These are phyloP conservation scores for Falco novaeseelandiae DNA, from an alignment of 2,797 vertebrate species.

Conservation along the genomic window DNA sequence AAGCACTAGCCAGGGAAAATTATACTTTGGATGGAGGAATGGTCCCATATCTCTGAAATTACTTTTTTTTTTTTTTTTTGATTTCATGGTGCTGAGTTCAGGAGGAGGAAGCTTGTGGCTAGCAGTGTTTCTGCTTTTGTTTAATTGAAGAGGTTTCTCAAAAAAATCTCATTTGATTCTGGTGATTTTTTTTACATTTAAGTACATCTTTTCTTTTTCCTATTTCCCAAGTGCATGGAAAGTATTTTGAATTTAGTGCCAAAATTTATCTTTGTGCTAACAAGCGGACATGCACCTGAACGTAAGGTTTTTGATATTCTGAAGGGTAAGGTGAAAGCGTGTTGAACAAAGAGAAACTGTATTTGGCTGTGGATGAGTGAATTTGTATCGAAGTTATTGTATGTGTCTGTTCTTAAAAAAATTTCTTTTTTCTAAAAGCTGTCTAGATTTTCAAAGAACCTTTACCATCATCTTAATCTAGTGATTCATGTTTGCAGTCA, in stretches of 20 bases:
- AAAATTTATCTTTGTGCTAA: not conserved
- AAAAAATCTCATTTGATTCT: not conserved
- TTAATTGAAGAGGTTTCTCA: not conserved
- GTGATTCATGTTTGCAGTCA: not conserved
- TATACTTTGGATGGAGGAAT: not conserved
- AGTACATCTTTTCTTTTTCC: not conserved
- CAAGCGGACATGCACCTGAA: fast-evolving
- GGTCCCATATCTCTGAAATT: not conserved
- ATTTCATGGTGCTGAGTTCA: not conserved
- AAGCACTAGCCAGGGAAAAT: not conserved
- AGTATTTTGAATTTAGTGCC: not conserved
- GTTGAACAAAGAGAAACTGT: not conserved
- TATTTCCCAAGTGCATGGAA: not conserved
- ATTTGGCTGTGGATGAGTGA: not conserved
- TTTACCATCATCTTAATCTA: not conserved
- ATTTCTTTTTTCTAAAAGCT: not conserved
- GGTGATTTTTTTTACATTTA: not conserved
- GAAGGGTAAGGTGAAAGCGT: not conserved
- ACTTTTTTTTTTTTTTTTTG: not conserved
- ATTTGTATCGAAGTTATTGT: not conserved
- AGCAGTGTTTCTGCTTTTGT: not conserved
- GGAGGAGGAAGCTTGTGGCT: not conserved
- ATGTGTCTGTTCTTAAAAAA: not conserved
- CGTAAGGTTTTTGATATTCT: not conserved
- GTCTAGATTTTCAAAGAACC: not conserved